phyloP scores from a whole-genome alignment of 2,113 vertebrate species.

The Zosterops borbonicus region DNA sequence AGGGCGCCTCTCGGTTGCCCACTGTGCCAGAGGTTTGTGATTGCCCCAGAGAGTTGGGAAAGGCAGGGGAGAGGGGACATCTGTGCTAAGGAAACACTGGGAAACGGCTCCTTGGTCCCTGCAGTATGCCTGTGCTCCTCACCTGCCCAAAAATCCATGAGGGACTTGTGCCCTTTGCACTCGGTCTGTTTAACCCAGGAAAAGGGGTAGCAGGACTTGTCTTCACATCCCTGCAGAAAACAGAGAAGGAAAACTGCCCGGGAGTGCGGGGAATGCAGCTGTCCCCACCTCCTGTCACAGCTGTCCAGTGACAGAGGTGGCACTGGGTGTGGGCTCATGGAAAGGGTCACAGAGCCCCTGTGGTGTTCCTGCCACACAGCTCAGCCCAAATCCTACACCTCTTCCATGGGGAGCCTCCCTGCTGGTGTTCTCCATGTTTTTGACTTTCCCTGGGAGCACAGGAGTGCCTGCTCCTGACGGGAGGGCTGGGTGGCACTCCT shows the following conservation, averaged over 20 bases:
- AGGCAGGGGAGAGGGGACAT: background rate
- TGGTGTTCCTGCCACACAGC: fast-evolving
- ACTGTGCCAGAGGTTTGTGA: background rate
- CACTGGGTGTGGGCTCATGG: background rate
- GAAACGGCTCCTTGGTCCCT: background rate
- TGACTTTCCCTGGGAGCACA: background rate
- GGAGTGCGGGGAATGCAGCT: fast-evolving
- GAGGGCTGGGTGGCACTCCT: fast-evolving
- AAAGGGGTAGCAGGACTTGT: background rate
- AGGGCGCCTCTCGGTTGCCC: background rate
- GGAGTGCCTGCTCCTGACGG: fast-evolving
- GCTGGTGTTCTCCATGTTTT: fast-evolving
- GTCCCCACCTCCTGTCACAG: background rate
- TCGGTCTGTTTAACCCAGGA: background rate
- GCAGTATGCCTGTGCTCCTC: background rate
- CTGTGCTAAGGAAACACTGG: background rate
- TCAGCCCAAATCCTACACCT: background rate
- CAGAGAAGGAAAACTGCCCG: fast-evolving
- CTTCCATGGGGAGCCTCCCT: background rate
- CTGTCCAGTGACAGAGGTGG: background rate
- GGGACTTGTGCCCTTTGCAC: background rate
- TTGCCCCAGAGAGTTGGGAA: background rate
- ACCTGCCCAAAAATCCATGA: background rate
- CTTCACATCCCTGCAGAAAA: background rate
- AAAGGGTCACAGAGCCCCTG: fast-evolving